Conservation (phyloP, 2,113 vertebrate species). For the Prietella phreatophila region DNA sequence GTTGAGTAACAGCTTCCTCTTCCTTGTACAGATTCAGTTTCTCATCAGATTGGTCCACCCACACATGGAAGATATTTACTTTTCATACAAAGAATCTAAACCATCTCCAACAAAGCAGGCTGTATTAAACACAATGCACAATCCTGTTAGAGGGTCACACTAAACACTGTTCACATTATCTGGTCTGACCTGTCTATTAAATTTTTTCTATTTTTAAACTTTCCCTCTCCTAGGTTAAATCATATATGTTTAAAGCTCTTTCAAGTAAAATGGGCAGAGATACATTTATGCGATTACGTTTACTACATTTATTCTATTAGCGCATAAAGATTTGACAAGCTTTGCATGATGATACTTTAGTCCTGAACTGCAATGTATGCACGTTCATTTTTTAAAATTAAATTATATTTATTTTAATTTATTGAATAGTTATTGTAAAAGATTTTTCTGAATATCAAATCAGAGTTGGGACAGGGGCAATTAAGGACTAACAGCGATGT, state of each 20-base stretch:
- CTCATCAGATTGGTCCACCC: not conserved
- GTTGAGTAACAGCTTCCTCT: slow-evolving; percentile 24
- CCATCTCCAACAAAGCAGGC: not conserved
- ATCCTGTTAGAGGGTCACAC: not conserved
- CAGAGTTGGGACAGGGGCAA: too few relatives aligned
- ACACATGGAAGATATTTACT: not conserved
- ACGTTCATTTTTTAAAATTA: too few relatives aligned
- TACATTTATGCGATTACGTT: not conserved
- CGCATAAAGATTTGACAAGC: not conserved
- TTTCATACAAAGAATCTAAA: not conserved
- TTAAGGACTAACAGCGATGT: too few relatives aligned
- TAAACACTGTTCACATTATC: not conserved
- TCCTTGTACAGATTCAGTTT: not conserved
- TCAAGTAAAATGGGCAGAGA: not conserved
- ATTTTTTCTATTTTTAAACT: too few relatives aligned
- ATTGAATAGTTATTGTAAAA: too few relatives aligned
- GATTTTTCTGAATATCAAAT: not conserved
- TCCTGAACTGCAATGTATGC: not conserved
- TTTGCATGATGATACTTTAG: not conserved
- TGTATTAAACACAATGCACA: not conserved
- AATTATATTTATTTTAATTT: too few relatives aligned
- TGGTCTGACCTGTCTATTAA: too few relatives aligned
- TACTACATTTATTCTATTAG: not conserved
- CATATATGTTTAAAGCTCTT: not conserved
- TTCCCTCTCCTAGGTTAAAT: not conserved